phyloP scores from a whole-genome alignment of 1,140 invertebrate species.

The Gryon sp. region DNA sequence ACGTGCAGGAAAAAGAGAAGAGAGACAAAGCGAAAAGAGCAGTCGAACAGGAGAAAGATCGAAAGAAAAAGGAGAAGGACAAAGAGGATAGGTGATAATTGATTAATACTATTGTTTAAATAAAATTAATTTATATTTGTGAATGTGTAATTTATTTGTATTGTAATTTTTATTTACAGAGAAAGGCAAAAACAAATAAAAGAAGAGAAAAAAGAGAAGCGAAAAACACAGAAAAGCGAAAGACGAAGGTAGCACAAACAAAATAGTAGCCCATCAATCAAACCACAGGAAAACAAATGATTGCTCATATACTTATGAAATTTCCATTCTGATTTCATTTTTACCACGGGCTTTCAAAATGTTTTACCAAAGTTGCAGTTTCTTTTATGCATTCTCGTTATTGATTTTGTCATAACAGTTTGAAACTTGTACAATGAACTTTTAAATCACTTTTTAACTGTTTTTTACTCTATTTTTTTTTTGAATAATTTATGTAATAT shows the following conservation, averaged over 20 bases:
- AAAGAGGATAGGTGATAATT: conserved; percentile 89
- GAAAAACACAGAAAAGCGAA: conserved; percentile 92
- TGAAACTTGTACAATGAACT: too few relatives aligned
- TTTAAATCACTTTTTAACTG: too few relatives aligned
- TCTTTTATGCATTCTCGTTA: too few relatives aligned
- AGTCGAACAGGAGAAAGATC: conserved; percentile 79
- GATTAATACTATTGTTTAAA: not conserved
- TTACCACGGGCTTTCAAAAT: too few relatives aligned
- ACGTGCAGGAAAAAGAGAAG: conserved; percentile 87
- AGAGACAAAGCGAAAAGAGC: conserved; percentile 85
- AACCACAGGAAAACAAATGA: conserved; percentile 27
- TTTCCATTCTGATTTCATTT: too few relatives aligned
- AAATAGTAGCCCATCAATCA: conserved; percentile 10
- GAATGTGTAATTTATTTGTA: not conserved
- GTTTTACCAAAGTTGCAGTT: too few relatives aligned
- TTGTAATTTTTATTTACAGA: conserved; percentile 74
- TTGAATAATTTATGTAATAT: too few relatives aligned
- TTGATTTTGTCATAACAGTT: too few relatives aligned
- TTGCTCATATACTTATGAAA: too few relatives aligned
- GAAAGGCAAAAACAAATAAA: conserved; percentile 91
- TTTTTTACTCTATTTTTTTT: too few relatives aligned
- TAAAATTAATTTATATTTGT: not conserved
- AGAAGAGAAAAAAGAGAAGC: conserved; percentile 93
- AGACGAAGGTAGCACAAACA: conserved; percentile 86
- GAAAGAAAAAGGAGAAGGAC: conserved; percentile 92